Evolutionary conservation across 2,888 invertebrate species (phyloP), one percentile per base, ranked within the genome.

Genomic region (Bellardia bayeri): DNA sequence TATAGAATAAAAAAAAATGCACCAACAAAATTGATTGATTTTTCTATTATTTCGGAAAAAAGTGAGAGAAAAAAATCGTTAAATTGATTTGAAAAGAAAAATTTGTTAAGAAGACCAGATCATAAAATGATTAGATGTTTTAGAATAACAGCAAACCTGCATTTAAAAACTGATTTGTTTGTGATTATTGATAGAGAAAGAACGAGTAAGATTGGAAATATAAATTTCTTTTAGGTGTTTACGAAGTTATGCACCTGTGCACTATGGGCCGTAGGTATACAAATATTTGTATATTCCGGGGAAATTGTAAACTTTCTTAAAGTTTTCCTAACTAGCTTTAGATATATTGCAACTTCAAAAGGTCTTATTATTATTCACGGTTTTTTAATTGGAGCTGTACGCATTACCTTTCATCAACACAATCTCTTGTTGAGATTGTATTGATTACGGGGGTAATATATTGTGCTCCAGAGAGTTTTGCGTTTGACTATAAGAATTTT

Each of bases 1-100:
- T 42, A 9, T 56, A 9, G 14, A 40, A 9, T 8, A n/a, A 23
- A n/a, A n/a, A 37, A 37, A 3, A 9, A 45, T 40, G 11, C 30
- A 3, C 1, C 13, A 82, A 5, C 14, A 56, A 79, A 45, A 9
- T 45, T 86, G 74, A 86, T 86, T 86, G 86, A 79, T 80, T 83
- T 83, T 82, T 69, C 40, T 37, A 33, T 76, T 64, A 71, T 49
- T 37, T 13, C 11, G 13, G 16, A 13, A n/a, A 51, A 23, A 61
- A 68, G 37, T 33, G 6, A 64, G 45, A 9, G 1, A 71, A 78
- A n/a, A 75, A 11, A 16, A 7, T 7, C 30, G 11, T 51, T 33
- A 33, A 56, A 45, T 14, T 54, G 5, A 66, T 8, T 64, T 40
- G 9, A 33, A 72, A 54, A 74, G 45, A 56, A 64, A 66, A 68